Percentiles rank a stretch among this genome's conserved stretches.
These are phyloP conservation scores for Gambusia yucatana DNA, from an alignment of 2,797 vertebrate genomes.

Conservation along the genomic window DNA sequence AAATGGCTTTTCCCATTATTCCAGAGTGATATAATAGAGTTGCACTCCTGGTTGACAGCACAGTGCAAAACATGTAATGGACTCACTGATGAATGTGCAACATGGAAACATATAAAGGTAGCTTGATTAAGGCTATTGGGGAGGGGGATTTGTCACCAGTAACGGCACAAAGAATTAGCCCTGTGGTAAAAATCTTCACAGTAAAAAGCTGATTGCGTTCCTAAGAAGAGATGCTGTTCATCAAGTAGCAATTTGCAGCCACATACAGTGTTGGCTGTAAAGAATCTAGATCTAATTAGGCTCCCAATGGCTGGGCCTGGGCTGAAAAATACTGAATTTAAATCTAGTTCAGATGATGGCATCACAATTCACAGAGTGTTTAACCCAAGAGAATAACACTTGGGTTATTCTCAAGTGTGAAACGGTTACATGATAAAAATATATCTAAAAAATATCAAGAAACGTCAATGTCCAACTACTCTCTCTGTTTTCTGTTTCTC, in stretches of 20 bases:
- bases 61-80: conserved; percentile 10
- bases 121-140: background rate
- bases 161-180: background rate
- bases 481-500: background rate
- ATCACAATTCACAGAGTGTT: background rate
- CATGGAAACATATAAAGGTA: conserved; percentile 8
- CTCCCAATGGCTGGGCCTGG: background rate
- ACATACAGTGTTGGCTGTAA: background rate
- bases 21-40: conserved; percentile 29
- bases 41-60: conserved; percentile 8
- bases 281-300: background rate
- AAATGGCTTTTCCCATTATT: conserved; percentile 43
- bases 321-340: background rate
- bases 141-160: conserved; percentile 10
- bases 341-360: background rate
- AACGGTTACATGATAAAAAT: background rate
- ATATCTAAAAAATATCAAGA: background rate
- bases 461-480: background rate
- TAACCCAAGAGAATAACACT: background rate
- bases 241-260: background rate
- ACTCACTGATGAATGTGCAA: conserved; percentile 9
- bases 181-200: conserved; percentile 15
- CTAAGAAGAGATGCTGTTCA: conserved; percentile 29
- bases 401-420: background rate
- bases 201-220: conserved; percentile 28